These are phyloP conservation scores for Magallana ariakensis DNA, from an alignment of 1,140 invertebrate species.

Conservation along the genomic window DNA sequence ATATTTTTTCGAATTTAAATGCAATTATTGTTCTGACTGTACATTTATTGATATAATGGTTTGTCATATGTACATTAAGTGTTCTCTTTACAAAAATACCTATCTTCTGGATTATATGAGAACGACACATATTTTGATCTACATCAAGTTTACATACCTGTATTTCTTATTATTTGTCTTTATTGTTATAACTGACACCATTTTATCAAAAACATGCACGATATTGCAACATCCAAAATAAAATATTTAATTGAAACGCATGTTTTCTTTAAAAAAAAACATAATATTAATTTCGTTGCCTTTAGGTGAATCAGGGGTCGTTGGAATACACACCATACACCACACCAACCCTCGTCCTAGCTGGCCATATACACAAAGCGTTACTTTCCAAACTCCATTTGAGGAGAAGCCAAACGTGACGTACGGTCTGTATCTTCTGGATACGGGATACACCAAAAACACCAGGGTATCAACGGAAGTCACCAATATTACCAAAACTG, in stretches of 20 bases:
- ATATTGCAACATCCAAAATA: background rate
- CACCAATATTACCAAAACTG: background rate
- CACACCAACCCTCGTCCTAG: background rate
- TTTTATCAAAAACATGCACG: background rate
- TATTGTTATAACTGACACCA: background rate
- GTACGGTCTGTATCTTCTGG: background rate
- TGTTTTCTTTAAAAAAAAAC: background rate
- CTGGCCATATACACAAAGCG: background rate
- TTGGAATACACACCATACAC: background rate
- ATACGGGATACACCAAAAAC: background rate
- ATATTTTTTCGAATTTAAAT: no score
- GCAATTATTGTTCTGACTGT: no score
- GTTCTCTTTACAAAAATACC: no score
- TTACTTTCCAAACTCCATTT: background rate
- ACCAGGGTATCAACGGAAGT: background rate
- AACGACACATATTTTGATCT: no score
- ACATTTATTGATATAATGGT: no score
- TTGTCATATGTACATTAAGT: no score
- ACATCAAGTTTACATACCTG: background rate
- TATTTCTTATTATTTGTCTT: background rate
- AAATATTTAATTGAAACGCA: background rate
- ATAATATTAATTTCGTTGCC: background rate
- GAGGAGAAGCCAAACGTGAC: background rate
- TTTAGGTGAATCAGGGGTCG: background rate
- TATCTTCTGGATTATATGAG: no score